Conservation (phyloP, 1,140 invertebrate species). For the Orchesella cincta region DNA sequence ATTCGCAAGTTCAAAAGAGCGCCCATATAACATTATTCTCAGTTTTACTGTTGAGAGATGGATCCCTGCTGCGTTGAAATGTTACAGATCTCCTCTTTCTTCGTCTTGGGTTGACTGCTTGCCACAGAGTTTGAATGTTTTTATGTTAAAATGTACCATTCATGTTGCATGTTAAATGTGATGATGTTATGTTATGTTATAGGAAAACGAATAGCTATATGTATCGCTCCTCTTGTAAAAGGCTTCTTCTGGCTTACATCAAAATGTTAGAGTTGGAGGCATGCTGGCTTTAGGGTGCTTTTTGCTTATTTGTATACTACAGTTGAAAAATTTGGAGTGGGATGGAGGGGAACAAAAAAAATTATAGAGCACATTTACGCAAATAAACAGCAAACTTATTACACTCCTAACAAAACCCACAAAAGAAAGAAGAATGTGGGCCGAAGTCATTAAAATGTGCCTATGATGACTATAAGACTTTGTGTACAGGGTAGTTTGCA, state of each 20-base stretch:
- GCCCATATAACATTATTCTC: conserved; percentile 19
- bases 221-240: background rate
- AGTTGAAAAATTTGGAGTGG: no score
- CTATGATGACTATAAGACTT: conserved; percentile 1
- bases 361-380: background rate
- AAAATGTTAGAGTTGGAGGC: background rate
- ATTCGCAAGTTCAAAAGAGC: conserved; percentile 27
- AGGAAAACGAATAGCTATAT: background rate
- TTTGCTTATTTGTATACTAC: background rate
- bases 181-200: background rate
- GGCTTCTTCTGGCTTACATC: background rate
- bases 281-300: background rate
- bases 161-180: no score
- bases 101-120: background rate
- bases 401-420: background rate
- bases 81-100: background rate
- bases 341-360: no score
- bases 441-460: background rate
- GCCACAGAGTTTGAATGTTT: conserved; percentile 20
- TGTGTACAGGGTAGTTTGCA: background rate
- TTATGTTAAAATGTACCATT: conserved; percentile 26
- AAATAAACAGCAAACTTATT: background rate
- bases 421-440: conserved; percentile 3
- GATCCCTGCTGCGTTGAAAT: conserved; percentile 22
- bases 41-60: conserved; percentile 25